Evolutionary conservation across 2,113 vertebrate genomes (phyloP).

Genomic region (Centropus unirufus): DNA sequence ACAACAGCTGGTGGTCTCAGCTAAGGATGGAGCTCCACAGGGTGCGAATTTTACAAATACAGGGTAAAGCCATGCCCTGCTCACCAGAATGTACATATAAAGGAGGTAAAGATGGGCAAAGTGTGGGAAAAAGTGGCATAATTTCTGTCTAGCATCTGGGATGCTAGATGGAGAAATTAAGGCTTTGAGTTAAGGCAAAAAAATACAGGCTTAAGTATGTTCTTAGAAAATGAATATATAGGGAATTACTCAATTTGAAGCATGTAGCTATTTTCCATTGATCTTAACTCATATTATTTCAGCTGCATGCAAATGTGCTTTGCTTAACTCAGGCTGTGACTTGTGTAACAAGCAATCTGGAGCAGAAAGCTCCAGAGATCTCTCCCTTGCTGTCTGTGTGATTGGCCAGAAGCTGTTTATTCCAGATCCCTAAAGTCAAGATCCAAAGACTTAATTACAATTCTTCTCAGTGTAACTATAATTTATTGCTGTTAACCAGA

Average conservation of each 20-base stretch:
- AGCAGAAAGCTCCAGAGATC: neutral
- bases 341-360: constrained; percentile 21
- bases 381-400: neutral
- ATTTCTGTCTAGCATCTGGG: neutral
- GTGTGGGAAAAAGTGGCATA: neutral
- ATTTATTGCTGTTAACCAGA: neutral
- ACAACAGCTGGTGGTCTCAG: neutral
- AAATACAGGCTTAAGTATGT: neutral
- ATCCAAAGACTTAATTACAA: constrained; percentile 38
- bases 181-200: neutral
- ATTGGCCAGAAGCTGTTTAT: constrained; percentile 36
- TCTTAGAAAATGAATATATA: neutral
- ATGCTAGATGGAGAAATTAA: neutral
- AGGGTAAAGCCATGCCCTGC: neutral
- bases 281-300: neutral
- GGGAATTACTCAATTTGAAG: neutral
- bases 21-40: neutral
- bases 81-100: neutral
- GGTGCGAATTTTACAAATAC: neutral
- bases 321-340: neutral
- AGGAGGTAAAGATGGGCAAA: neutral
- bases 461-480: neutral
- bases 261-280: neutral
- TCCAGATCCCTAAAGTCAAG: neutral
- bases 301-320: neutral